Conservation (phyloP, 2,113 vertebrate genomes). For the Pan paniscus region DNA sequence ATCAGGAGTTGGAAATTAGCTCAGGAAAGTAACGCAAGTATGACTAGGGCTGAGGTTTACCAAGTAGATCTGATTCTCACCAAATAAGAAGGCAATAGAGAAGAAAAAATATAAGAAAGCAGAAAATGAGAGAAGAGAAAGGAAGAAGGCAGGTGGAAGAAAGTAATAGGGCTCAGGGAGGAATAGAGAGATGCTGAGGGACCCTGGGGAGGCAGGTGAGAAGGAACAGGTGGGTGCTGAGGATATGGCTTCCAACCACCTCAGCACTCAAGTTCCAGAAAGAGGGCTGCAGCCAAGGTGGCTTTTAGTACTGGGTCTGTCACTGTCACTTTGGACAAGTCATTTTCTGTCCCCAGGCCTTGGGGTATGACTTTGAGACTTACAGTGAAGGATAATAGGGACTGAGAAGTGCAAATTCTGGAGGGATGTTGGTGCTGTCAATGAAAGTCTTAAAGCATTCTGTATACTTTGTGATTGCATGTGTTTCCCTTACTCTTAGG, state of each 20-base stretch:
- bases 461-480: neutral
- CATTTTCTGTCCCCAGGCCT: neutral
- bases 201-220: neutral
- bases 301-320: neutral
- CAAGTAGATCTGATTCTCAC: neutral
- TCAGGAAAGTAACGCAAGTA: neutral
- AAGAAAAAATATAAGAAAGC: neutral
- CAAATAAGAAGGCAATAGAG: neutral
- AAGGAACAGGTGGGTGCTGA: neutral
- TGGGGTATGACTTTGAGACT: neutral
- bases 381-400: neutral
- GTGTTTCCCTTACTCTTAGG: neutral
- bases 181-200: neutral
- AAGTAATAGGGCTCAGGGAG: neutral
- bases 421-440: too few species aligned
- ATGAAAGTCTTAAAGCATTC: neutral
- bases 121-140: neutral
- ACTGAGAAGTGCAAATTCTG: rapidly evolving
- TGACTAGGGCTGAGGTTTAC: neutral
- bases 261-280: neutral
- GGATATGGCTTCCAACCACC: rapidly evolving
- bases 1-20: neutral
- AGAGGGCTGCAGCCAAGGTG: too few species aligned
- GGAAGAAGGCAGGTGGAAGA: neutral
- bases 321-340: neutral